Evolutionary conservation across 2,797 vertebrate genomes (phyloP), one percentile per base, ranked within the genome.

Genomic region (Macropodus opercularis): DNA sequence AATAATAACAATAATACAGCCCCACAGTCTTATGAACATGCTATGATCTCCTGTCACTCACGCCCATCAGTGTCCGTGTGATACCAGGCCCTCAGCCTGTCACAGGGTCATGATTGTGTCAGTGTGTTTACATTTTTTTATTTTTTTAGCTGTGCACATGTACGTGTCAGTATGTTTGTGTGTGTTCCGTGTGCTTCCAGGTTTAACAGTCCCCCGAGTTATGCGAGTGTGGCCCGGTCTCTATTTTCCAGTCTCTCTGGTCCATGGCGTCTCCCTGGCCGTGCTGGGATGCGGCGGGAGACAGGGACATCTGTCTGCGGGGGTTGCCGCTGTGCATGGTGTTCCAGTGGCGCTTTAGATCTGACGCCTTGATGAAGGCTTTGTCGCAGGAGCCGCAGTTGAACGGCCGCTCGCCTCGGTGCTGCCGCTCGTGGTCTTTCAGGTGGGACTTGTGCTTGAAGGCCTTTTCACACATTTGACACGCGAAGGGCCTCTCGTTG

Each of bases 391-490:
- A 97, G 83, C 94, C 92, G 77, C 98, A 99, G 85, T 97, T 96
- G 73, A 99, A 99, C 48, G 98, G 98, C 79, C 98, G 95, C 84
- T 98, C 97, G 27, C 98, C 97, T 60, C 98, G 83, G 84, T 99
- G 98, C 63, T 97, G 93, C 74, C 98, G 90, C 73, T 99, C 98
- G 3, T 99, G 98, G 88, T 99, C 98, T 82, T 99, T 99, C 89
- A 99, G 94, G 88, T 99, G 98, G 8, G 97, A 99, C 92, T 99
- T 98, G 92, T 99, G 97, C 85, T 99, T 99, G 92, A 99, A 99
- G 70, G 98, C 98, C 83, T 99, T 98, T 86, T 98, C 96, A 17
- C 98, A 99, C 93, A 99, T 94, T 61, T 98, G 97, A 76, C 98
- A 99, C 0, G 94, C 95, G 21, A 99, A 99, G 0, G 98, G 98